Evolutionary conservation across 1,140 invertebrate species (phyloP).

Genomic region (Drepana arcuata): DNA sequence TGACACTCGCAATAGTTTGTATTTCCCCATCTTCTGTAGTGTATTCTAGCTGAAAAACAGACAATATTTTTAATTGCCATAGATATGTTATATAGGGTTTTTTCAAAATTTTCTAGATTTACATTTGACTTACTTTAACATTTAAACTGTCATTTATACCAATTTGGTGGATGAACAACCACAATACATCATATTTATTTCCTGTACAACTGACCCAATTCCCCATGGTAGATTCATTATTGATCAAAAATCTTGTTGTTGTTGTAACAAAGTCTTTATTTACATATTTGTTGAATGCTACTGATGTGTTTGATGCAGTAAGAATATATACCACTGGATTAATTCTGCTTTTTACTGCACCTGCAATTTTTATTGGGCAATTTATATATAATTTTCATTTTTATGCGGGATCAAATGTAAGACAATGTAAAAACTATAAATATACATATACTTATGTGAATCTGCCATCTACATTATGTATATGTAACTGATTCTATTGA

Average conservation of each 20-base stretch:
- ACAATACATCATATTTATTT: slow-evolving; percentile 43
- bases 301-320: slow-evolving; percentile 49
- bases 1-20: slow-evolving; percentile 35
- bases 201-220: slow-evolving; percentile 41
- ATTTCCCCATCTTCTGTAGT: slow-evolving; percentile 37
- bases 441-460: too few species aligned
- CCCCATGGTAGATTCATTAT: slow-evolving; percentile 24
- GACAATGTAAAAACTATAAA: too few species aligned
- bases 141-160: slow-evolving; percentile 23
- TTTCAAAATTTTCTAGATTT: too few species aligned
- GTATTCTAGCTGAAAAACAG: slow-evolving; percentile 38
- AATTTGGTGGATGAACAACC: slow-evolving; percentile 37
- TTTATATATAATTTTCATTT: too few species aligned
- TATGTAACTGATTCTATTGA: too few species aligned
- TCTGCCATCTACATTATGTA: too few species aligned
- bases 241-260: slow-evolving; percentile 25
- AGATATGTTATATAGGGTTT: too few species aligned
- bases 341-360: slow-evolving; percentile 51
- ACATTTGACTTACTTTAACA: slow-evolving; percentile 30
- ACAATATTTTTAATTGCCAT: neutral
- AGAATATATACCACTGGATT: slow-evolving; percentile 57
- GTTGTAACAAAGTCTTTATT: slow-evolving; percentile 31
- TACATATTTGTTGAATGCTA: slow-evolving; percentile 61
- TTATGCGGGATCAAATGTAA: too few species aligned
- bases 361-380: too few species aligned